phyloP scores from a whole-genome alignment of 2,113 vertebrate genomes.

The Seriola aureovittata region DNA sequence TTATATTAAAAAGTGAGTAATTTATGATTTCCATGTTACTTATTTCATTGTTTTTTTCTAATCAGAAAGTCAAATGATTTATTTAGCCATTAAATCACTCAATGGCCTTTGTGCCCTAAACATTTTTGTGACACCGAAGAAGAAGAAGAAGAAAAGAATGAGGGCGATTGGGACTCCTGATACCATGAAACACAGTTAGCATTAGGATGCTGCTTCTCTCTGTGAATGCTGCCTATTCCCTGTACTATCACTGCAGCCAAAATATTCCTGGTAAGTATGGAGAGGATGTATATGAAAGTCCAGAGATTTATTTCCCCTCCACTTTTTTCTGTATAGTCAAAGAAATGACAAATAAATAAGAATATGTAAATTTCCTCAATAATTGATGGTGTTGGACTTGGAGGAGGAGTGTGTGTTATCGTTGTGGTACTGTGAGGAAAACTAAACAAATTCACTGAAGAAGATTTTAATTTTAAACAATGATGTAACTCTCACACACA shows the following conservation, averaged over 20 bases:
- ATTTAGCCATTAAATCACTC: too few species aligned
- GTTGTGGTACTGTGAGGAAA: background rate
- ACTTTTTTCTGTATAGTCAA: background rate
- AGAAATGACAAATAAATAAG: background rate
- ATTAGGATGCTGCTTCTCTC: background rate
- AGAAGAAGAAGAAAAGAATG: background rate
- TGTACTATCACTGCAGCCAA: background rate
- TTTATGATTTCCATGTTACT: too few species aligned
- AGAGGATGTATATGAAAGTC: background rate
- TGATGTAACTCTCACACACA: background rate
- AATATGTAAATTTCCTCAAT: constrained; percentile 6
- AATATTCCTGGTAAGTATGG: background rate
- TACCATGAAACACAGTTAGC: background rate
- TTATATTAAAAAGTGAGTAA: too few species aligned
- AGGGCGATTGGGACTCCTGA: background rate
- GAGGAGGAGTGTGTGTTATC: background rate
- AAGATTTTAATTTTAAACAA: background rate
- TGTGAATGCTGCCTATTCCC: background rate
- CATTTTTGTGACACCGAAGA: too few species aligned
- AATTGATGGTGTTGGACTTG: background rate
- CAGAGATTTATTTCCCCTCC: background rate
- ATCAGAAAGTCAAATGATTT: too few species aligned
- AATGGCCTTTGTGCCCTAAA: too few species aligned
- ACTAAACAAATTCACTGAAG: background rate
- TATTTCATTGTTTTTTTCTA: too few species aligned